Evolutionary conservation across 37 sponge, comb jelly and placozoan genomes (phyloP).

Genomic region (Haliclona indistincta): DNA sequence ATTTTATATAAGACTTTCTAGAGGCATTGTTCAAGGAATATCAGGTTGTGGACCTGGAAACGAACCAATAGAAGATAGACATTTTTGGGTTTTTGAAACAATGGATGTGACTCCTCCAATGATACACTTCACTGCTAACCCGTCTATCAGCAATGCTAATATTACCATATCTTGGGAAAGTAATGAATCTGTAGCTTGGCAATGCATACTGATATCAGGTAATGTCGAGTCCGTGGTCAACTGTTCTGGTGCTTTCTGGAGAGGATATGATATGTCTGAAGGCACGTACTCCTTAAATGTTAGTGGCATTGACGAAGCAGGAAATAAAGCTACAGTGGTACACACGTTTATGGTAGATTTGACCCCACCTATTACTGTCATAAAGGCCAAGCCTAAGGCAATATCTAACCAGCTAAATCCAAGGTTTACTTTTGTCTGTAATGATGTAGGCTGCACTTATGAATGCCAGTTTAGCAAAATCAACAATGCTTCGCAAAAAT

Average conservation of each 20-base stretch:
- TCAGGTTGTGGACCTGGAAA: slow-evolving; percentile 37
- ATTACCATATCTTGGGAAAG: slow-evolving; percentile 19
- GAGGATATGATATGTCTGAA: slow-evolving; percentile 13
- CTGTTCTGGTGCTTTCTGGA: slow-evolving; percentile 39
- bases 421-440: slow-evolving; percentile 5
- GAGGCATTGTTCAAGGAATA: slow-evolving; percentile 26
- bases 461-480: background rate
- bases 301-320: slow-evolving; percentile 27
- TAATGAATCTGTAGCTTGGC: slow-evolving; percentile 30
- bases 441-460: slow-evolving; percentile 4
- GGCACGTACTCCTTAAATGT: slow-evolving; percentile 10
- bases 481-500: background rate
- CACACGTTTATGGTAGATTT: slow-evolving; percentile 32
- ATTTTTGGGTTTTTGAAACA: slow-evolving; percentile 42
- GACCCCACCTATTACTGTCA: slow-evolving; percentile 23
- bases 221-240: background rate
- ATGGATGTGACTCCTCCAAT: slow-evolving; percentile 38
- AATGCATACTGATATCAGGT: background rate
- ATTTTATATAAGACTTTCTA: slow-evolving; percentile 23
- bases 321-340: slow-evolving; percentile 13
- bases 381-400: background rate
- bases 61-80: slow-evolving; percentile 29
- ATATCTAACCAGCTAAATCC: slow-evolving; percentile 13
- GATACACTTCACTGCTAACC: slow-evolving; percentile 2
- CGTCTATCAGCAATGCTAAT: slow-evolving; percentile 18